Evolutionary conservation across 2,113 vertebrate species (phyloP).

Genomic region (Mormoops blainvillei): DNA sequence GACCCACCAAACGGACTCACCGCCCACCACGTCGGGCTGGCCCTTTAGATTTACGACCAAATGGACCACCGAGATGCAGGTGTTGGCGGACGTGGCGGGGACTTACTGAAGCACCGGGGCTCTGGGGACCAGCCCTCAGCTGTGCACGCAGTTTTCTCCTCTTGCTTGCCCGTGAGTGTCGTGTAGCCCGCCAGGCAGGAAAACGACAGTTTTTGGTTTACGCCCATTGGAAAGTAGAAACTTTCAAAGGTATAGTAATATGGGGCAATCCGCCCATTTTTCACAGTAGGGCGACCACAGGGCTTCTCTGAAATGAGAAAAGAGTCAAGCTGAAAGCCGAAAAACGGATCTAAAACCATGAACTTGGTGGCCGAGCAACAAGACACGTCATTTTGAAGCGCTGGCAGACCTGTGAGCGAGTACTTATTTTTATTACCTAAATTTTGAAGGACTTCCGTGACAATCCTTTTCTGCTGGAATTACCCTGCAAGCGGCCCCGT

Average conservation of each 20-base stretch:
- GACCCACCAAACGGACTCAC: neutral
- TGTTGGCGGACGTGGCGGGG: fast-evolving
- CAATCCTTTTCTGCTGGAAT: neutral
- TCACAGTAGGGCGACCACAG: slow-evolving; percentile 77
- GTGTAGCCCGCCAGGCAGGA: slow-evolving; percentile 77
- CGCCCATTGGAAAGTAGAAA: slow-evolving; percentile 79
- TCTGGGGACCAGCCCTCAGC: slow-evolving; percentile 76
- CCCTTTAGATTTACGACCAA: fast-evolving
- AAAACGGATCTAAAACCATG: neutral
- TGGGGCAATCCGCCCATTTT: slow-evolving; percentile 77
- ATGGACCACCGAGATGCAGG: fast-evolving
- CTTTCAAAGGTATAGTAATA: slow-evolving; percentile 80
- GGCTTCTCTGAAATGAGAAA: slow-evolving; percentile 71
- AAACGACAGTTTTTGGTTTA: slow-evolving; percentile 70
- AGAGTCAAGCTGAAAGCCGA: neutral
- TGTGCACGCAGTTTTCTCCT: slow-evolving; percentile 73
- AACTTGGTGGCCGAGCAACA: neutral
- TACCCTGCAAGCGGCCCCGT: neutral
- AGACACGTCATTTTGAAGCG: neutral
- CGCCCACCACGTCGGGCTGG: neutral
- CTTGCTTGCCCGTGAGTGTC: slow-evolving; percentile 72
- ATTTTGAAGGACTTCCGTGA: neutral
- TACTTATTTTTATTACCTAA: neutral
- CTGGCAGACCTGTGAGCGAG: neutral
- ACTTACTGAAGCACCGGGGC: slow-evolving; percentile 81